These are phyloP conservation scores for Tapera naevia DNA, from an alignment of 2,797 vertebrate genomes.

Conservation along the genomic window DNA sequence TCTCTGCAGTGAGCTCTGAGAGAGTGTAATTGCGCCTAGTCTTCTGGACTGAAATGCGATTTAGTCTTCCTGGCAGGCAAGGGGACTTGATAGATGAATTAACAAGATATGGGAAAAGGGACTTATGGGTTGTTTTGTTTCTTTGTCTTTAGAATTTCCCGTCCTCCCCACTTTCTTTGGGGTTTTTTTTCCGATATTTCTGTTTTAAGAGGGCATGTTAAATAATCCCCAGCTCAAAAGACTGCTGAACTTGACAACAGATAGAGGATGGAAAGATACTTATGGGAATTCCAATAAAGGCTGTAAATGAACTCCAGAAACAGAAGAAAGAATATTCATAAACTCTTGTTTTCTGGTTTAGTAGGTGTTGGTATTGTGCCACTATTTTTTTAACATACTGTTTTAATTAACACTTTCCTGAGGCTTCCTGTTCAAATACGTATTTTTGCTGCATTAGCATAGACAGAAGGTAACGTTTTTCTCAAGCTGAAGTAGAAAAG, in stretches of 20 bases:
- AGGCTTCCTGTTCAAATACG: slow-evolving; percentile 26
- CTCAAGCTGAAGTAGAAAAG: slow-evolving; percentile 46
- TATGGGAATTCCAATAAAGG: neutral
- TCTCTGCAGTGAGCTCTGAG: neutral
- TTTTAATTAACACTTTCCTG: slow-evolving; percentile 58
- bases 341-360: neutral
- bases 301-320: slow-evolving; percentile 33
- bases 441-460: slow-evolving; percentile 43
- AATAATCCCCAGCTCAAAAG: neutral
- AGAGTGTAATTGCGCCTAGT: neutral
- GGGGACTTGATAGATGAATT: neutral
- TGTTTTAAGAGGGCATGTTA: neutral
- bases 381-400: slow-evolving; percentile 23
- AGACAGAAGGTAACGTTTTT: slow-evolving; percentile 41
- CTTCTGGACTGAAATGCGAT: neutral
- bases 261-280: neutral
- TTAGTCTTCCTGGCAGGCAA: neutral
- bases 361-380: slow-evolving; percentile 30
- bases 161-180: neutral
- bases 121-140: neutral
- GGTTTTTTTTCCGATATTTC: neutral
- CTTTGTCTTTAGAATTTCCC: neutral
- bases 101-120: neutral
- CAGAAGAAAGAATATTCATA: neutral
- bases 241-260: neutral